Evolutionary conservation across 2,888 invertebrate genomes (phyloP), one percentile per base, ranked within the genome.

Genomic region (Leucophora obtusa): DNA sequence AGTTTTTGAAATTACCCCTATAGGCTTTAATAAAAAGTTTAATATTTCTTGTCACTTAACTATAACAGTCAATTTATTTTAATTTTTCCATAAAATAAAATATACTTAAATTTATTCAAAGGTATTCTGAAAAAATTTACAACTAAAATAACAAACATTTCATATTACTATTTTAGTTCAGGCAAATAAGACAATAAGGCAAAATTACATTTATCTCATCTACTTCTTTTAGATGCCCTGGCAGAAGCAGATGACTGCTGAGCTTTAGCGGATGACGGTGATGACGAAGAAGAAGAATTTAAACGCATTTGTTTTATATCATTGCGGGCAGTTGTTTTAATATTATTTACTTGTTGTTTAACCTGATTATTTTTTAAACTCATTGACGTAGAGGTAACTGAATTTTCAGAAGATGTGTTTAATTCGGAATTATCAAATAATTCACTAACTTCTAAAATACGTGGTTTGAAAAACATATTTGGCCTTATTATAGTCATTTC

Each of bases 401-500:
- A 33, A 10, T 65, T 63, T 0, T 47, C 5, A 7, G 33, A 54
- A 10, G 56, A 10, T 9, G 43, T 3, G 1, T 53, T 10, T 21
- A 60, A 10, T 53, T 80, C 59, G 1, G 54, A 10, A 14, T 43
- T 65, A 9, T 91, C 91, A 84, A 94, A 94, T 53, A 94, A 87
- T 83, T 93, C 93, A 83, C 92, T 93, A 0, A 94, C 92, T 7
- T 93, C 92, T 21, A 94, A 92, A 72, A 94, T 88, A 84, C 94
- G 91, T 43, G 92, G 89, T 86, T 92, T 88, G 68, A 87, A 90
- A 82, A 90, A 89, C 88, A 89, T 87, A 84, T 89, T 87, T 35
- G 90, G 89, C 8, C 87, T 84, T 75, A 90, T 86, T 7, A 89
- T 84, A 0, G 87, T 65, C 58, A 87, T 85, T 7, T 90, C 85